phyloP scores from a whole-genome alignment of 2,113 vertebrate species.

The Protobothrops mucrosquamatus region DNA sequence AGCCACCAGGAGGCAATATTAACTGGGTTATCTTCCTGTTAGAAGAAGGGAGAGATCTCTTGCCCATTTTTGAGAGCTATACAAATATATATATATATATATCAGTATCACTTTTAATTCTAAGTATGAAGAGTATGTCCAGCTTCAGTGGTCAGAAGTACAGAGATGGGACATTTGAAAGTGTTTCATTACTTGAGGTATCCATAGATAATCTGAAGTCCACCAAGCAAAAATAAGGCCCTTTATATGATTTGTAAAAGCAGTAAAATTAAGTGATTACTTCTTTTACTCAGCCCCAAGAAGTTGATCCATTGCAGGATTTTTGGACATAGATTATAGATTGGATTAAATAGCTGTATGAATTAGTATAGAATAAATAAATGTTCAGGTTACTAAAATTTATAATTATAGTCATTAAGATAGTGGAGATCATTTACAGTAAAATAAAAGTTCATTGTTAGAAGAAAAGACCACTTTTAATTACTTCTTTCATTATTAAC shows the following conservation, averaged over 20 bases:
- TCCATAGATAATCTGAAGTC: background rate
- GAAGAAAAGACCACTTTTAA: background rate
- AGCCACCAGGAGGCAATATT: constrained; percentile 25
- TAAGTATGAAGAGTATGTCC: background rate
- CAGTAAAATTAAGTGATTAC: background rate
- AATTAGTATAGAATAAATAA: background rate
- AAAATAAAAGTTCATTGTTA: background rate
- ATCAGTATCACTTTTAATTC: background rate
- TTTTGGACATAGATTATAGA: background rate
- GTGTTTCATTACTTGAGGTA: background rate
- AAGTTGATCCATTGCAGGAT: background rate
- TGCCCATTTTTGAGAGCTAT: background rate
- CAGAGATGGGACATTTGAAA: background rate
- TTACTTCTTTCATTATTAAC: background rate
- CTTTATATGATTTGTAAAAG: background rate
- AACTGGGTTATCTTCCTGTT: background rate
- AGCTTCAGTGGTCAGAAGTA: background rate
- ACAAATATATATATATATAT: background rate
- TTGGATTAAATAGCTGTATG: background rate
- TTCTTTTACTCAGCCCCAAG: background rate
- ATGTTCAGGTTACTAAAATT: background rate
- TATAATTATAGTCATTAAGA: background rate
- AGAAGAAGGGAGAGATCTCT: background rate
- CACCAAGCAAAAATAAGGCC: background rate
- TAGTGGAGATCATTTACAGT: background rate